These are phyloP conservation scores for Drosophila maculinotata DNA, from an alignment of 2,888 invertebrate genomes.

Conservation along the genomic window DNA sequence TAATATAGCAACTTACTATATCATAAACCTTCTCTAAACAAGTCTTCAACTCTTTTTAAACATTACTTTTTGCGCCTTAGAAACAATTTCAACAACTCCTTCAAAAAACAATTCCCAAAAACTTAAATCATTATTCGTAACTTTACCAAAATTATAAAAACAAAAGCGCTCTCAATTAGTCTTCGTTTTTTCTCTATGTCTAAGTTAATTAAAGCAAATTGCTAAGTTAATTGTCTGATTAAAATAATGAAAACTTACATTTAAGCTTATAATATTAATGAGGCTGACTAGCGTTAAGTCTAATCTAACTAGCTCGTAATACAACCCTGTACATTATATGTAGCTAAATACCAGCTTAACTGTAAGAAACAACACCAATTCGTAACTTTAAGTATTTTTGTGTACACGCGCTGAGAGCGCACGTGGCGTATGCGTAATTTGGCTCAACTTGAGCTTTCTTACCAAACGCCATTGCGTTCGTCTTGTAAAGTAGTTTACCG, in stretches of 20 bases:
- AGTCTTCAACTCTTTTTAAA: constrained; percentile 19
- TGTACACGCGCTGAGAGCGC: constrained; percentile 46
- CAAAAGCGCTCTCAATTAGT: constrained; percentile 68
- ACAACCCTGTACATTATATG: constrained; percentile 28
- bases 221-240: constrained; percentile 65
- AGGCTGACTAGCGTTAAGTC: constrained; percentile 76
- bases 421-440: constrained; percentile 53
- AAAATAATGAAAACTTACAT: constrained; percentile 45
- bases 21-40: constrained; percentile 32
- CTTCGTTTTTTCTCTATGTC: constrained; percentile 51
- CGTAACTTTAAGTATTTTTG: constrained; percentile 59
- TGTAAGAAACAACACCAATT: constrained; percentile 71
- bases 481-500: constrained; percentile 38
- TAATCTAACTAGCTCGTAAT: constrained; percentile 33
- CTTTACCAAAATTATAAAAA: constrained; percentile 67
- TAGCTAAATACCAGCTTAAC: constrained; percentile 43
- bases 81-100: constrained; percentile 30
- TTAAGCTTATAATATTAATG: constrained; percentile 79
- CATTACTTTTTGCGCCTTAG: constrained; percentile 69
- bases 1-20: constrained; percentile 29
- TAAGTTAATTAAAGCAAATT: constrained; percentile 39
- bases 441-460: constrained; percentile 2
- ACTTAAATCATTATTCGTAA: constrained; percentile 50
- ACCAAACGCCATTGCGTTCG: constrained; percentile 16
- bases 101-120: constrained; percentile 31